Conservation (phyloP, 2,113 vertebrate species). For the Marcusenius ussheri region DNA sequence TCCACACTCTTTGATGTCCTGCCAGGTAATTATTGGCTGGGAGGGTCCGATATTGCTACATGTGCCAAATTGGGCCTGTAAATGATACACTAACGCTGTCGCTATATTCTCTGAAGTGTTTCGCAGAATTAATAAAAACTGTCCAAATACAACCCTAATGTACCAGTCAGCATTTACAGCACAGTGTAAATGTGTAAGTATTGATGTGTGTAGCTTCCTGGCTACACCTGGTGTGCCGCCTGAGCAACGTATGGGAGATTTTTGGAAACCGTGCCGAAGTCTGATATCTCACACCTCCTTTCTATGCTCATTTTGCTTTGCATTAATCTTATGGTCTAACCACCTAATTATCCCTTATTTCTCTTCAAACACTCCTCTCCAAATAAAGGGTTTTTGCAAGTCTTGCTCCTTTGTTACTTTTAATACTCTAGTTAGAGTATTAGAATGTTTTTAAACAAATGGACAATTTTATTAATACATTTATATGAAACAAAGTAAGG, state of each 20-base stretch:
- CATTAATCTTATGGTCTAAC: neutral
- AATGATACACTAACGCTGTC: neutral
- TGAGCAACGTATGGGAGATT: neutral
- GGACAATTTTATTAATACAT: neutral
- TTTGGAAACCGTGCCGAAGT: neutral
- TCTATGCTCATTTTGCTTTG: neutral
- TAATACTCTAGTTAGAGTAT: neutral
- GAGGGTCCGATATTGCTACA: neutral
- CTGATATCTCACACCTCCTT: neutral
- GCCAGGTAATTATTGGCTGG: neutral
- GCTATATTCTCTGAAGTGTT: neutral
- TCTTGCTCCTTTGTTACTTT: neutral
- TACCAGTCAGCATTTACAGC: neutral
- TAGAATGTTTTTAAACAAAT: neutral
- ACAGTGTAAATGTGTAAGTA: neutral
- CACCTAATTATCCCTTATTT: neutral
- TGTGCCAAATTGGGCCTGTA: neutral
- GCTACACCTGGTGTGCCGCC: neutral
- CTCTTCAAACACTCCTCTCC: neutral
- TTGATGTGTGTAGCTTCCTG: neutral
- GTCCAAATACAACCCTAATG: neutral
- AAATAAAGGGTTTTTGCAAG: neutral
- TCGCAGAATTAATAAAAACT: neutral
- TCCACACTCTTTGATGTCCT: neutral
- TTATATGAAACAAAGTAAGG: neutral